Base-by-base conservation (phyloP, 1,140 invertebrate species). In the Scaptomyza pallida region DNA sequence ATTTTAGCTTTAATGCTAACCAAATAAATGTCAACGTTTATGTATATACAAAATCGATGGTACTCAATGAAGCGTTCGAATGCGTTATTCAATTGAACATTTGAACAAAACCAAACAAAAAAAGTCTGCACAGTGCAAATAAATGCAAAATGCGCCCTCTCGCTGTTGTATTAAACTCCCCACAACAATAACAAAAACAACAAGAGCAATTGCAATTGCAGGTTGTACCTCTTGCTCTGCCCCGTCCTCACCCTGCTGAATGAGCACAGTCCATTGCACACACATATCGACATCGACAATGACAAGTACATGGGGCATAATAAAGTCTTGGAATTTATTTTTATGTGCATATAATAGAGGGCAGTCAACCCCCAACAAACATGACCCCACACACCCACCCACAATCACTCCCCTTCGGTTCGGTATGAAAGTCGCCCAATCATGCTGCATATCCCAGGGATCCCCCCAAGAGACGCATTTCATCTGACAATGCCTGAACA, bases 311-410 rank as follows among this genome's bases (percentile, higher is more conserved):
- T 86, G 83, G 83, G 82, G 74, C 74, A 88, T 88, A 86, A 86
- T 86, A 86, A 86, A 88, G 78, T 88, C 82, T 89, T 82, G 74
- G 78, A 88, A 89, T 88, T 88, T 88, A 88, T 89, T 88, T 88
- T 88, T 88, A 88, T 88, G 82, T 76, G 71, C 82, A 78, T 78
- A 88, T 88, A 89, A 88, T 88, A 47, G 83, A 82, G 82, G 82
- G 60, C 65, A 75, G 74, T 45, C 41, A 37, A 68, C 70, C 50
- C 75, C 26, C 26, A n/a, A n/a, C 23, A 26, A 30, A 26, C 23
- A 26, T 26, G 6, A 26, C 17, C 21, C 23, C 40, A 15, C 19
- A n/a, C 19, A 15, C 35, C 50, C 15, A n/a, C 15, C 44, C 70
- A 35, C 16, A 13, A 9, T 13, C 33, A 37, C 33, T n/a, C 33